These are phyloP conservation scores for Cosmopolites sordidus DNA, from an alignment of 2,888 invertebrate genomes.

Conservation along the genomic window DNA sequence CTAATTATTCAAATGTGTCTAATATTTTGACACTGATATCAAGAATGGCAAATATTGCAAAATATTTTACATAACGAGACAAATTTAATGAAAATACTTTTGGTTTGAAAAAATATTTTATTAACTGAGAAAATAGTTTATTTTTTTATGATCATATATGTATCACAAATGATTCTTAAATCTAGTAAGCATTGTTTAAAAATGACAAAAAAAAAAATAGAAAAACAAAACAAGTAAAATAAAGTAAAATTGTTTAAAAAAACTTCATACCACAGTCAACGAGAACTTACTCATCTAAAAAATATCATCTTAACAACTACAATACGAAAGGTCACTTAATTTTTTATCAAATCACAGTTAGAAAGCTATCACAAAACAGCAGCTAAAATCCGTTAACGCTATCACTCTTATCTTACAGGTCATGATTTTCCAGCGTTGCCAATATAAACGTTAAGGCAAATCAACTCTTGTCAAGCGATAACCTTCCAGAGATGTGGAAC, in stretches of 20 bases:
- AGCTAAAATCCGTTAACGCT: not conserved
- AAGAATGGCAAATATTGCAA: too few species aligned
- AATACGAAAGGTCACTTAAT: conserved; percentile 2
- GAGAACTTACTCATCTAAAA: too few species aligned
- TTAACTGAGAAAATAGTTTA: not conserved
- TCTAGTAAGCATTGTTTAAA: not conserved
- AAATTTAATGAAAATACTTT: too few species aligned
- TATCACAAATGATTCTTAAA: conserved; percentile 10
- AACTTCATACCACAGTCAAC: conserved; percentile 15
- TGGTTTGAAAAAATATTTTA: not conserved
- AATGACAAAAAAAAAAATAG: not conserved
- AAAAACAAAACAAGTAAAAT: conserved; percentile 8
- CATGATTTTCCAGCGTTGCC: not conserved
- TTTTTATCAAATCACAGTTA: conserved; percentile 3
- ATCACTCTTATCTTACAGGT: not conserved
- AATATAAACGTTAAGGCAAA: not conserved
- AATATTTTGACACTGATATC: too few species aligned
- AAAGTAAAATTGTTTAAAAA: conserved; percentile 8
- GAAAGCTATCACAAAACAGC: conserved; percentile 8
- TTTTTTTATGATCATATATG: not conserved
- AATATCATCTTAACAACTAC: conserved; percentile 3
- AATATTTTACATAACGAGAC: too few species aligned
- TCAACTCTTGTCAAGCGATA: conserved; percentile 8
- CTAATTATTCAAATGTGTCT: too few species aligned
- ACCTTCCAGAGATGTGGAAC: not conserved